A percentile compares a stretch with the other conserved stretches of the same genome.
Conservation (phyloP, 2,113 vertebrate genomes). For the Bufo gargarizans region DNA sequence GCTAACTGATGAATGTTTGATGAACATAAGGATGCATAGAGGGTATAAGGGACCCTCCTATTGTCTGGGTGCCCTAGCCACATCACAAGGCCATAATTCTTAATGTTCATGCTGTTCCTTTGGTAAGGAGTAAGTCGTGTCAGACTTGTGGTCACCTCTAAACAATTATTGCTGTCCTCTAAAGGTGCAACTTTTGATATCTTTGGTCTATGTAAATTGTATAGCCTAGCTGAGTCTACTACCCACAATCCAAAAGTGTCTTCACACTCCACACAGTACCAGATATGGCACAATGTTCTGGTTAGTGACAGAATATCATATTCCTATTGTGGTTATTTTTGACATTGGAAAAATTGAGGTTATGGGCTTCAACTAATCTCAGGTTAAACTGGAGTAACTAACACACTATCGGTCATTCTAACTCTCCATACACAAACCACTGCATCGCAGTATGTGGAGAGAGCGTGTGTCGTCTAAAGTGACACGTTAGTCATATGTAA, state of each 20-base stretch:
- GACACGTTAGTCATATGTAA: background rate
- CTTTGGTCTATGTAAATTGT: too few relatives aligned
- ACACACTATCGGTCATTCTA: background rate
- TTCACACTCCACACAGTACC: background rate
- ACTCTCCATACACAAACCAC: background rate
- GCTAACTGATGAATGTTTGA: background rate
- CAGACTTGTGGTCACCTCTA: background rate
- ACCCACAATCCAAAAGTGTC: conserved; percentile 8
- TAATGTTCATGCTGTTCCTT: background rate
- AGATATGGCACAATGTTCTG: background rate
- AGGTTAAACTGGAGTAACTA: background rate
- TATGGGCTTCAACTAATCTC: conserved; percentile 3
- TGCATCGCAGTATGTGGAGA: background rate
- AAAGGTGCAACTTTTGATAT: too few relatives aligned
- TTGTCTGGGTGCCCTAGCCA: background rate
- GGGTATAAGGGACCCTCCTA: background rate
- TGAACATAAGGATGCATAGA: background rate
- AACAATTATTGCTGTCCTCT: background rate
- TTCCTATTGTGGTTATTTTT: background rate
- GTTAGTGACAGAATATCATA: conserved; percentile 6
- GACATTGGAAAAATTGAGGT: background rate
- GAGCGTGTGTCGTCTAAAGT: background rate
- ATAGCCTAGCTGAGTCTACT: background rate
- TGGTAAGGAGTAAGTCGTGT: background rate
- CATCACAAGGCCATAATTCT: background rate